phyloP scores from a whole-genome alignment of 2,113 vertebrate genomes.

The Leucopsar rothschildi region DNA sequence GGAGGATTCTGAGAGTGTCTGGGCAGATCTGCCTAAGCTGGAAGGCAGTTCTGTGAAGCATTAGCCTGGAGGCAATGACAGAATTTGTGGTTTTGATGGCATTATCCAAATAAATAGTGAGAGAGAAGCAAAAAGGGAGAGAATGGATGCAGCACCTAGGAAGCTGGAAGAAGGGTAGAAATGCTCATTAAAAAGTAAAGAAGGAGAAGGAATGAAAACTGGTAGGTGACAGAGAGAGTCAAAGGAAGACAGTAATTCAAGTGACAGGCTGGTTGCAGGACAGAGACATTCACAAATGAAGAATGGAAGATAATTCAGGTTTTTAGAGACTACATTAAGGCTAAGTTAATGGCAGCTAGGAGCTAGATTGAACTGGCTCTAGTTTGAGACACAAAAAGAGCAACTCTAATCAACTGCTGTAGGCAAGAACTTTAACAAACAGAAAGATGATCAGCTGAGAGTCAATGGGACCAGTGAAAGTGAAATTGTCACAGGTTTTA shows the following conservation, averaged over 20 bases:
- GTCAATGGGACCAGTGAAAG: background rate
- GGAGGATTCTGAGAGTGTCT: background rate
- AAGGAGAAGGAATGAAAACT: background rate
- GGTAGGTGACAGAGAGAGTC: background rate
- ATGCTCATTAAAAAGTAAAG: background rate
- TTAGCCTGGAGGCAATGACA: background rate
- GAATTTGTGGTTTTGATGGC: background rate
- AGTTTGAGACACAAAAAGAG: background rate
- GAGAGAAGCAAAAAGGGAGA: background rate
- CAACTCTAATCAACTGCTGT: background rate
- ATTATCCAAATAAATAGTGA: background rate
- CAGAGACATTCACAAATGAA: background rate
- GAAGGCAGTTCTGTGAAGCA: background rate
- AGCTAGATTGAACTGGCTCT: background rate
- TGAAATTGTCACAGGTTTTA: background rate
- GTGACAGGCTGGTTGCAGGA: background rate
- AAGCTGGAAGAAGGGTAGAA: background rate
- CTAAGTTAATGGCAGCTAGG: background rate
- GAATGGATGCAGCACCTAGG: background rate
- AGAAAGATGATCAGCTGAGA: background rate
- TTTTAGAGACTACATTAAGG: background rate
- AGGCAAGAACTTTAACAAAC: background rate
- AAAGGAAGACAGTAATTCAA: background rate
- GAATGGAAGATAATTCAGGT: background rate
- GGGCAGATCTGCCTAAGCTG: background rate